phyloP scores from a whole-genome alignment of 2,113 vertebrate species.

The Barbus barbus region DNA sequence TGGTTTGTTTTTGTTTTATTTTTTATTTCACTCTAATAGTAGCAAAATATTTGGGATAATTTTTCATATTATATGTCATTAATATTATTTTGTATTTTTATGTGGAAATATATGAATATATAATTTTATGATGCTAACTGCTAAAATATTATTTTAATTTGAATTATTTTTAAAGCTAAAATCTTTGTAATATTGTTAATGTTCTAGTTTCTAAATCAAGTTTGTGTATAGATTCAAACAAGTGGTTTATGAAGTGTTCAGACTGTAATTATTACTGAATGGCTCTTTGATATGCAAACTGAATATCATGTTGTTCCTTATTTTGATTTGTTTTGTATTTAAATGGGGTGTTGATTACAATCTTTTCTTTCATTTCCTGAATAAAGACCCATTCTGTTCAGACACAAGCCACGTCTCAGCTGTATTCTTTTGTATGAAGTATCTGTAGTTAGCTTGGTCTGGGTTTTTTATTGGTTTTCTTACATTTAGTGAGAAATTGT shows the following conservation, averaged over 20 bases:
- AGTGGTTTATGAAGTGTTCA: conserved; percentile 98
- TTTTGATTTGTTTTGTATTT: conserved; percentile 99
- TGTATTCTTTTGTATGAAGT: conserved; percentile 53
- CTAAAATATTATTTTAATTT: conserved; percentile 98
- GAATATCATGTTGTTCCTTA: conserved; percentile 97
- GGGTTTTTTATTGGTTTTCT: too few species aligned
- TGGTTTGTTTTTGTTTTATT: conserved; percentile 68
- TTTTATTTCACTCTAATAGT: conserved; percentile 88
- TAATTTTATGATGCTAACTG: conserved; percentile 99
- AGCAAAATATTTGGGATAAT: conserved; percentile 96
- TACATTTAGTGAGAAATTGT: too few species aligned
- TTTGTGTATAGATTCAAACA: conserved; percentile 99
- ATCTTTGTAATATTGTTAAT: conserved; percentile 99
- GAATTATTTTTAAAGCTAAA: conserved; percentile 99
- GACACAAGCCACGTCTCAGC: conserved; percentile 84
- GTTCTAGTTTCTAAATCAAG: conserved; percentile 99
- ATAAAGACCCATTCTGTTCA: conserved; percentile 99
- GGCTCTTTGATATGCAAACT: conserved; percentile 99
- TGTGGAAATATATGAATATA: conserved; percentile 90
- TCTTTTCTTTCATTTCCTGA: conserved; percentile 92
- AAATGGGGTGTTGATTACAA: conserved; percentile 97
- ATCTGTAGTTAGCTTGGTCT: too few species aligned
- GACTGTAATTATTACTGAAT: conserved; percentile 97
- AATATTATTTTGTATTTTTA: conserved; percentile 99
- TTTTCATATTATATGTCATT: conserved; percentile 98